Evolutionary conservation across 2,797 vertebrate species (phyloP), one percentile per base, ranked within the genome.

Genomic region (Euthynnus affinis): DNA sequence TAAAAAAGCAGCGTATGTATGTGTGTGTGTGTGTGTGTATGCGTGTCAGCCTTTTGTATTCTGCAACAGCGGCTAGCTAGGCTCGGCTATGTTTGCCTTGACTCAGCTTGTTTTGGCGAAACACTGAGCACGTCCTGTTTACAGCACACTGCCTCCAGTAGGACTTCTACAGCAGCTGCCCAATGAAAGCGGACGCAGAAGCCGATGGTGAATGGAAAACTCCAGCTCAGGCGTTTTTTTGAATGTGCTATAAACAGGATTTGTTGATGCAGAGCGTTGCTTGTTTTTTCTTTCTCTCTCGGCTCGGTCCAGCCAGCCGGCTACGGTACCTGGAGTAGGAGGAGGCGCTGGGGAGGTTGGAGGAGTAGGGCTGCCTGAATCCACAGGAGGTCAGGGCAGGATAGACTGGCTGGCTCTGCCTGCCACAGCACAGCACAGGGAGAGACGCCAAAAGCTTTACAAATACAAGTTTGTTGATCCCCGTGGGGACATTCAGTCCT

Each of bases 391-490:
- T 95, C 94, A 99, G 94, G 91, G 44, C 65, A 29, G 98, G 96
- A 95, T 98, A 99, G 95, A 99, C 97, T 92, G 98, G 95, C 96
- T 98, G 98, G 94, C 96, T 97, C 96, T 98, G 97, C 98, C 98
- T 99, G 96, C 94, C 96, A 95, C 95, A 93, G 88, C 87, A 92
- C 84, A 87, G 87, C 89, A 87, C 74, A 71, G 86, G 74, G 67
- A 86, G 85, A 91, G 60, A 93, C 22, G 80, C 82, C 78, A 86
- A 84, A 79, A 83, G 83, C 66, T 82, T 87, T 22, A 80, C 71
- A 83, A 61, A 48, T 72, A 3, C 40, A 69, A 25, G 27, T 13
- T 27, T 57, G 10, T 27, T 56, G 18, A 60, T 59, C 48, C 37
- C 27, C 2, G 3, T 0, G 34, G 65, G 51, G 68, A 66, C 3